Base-by-base conservation (phyloP, 2,797 vertebrate genomes). In the Molothrus aeneus region DNA sequence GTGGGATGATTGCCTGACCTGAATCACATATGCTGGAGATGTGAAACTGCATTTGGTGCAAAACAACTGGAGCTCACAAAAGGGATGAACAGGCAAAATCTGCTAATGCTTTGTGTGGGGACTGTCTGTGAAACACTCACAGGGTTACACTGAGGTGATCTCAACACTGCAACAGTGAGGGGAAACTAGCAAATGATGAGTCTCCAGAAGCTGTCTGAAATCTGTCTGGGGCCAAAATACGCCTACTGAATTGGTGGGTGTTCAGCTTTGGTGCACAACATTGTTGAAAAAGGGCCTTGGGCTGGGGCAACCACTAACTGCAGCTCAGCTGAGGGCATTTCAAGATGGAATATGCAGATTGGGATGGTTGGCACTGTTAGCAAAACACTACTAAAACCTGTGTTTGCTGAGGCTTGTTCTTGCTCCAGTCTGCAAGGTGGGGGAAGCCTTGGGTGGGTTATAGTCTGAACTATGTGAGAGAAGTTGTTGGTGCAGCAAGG, bases 1-100 rank as follows among this genome's bases (percentile, higher is more conserved):
- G 86, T 54, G 86, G 89, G 43, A 68, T 74, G 90, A 91, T 92
- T 92, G 84, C 77, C 90, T 96, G 94, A 71, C 88, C 85, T 93
- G 93, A 96, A 73, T 94, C 90, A 66, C 61, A 10, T 25, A 79
- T 72, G 38, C 88, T 2, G 1, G 78, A 72, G 89, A 87, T 1
- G 11, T 57, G 77, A 29, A 40, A 60, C 66, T 4, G 4, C 64
- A 47, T 86, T 96, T 22, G 9, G n/a, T 50, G 63, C 59, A 84
- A 95, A 95, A 92, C 75, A 94, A 83, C 85, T 25, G 59, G 54
- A 53, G 72, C 48, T 86, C 61, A 81, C 77, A 71, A 81, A 91
- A 81, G 65, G 86, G 89, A 73, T 9, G 71, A 92, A 90, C 21
- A 40, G 43, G 57, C 36, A 59, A 86, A 78, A 88, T 34, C 69